Evolutionary conservation across 2,797 vertebrate species (phyloP).

Genomic region (Gymnocypris eckloni): DNA sequence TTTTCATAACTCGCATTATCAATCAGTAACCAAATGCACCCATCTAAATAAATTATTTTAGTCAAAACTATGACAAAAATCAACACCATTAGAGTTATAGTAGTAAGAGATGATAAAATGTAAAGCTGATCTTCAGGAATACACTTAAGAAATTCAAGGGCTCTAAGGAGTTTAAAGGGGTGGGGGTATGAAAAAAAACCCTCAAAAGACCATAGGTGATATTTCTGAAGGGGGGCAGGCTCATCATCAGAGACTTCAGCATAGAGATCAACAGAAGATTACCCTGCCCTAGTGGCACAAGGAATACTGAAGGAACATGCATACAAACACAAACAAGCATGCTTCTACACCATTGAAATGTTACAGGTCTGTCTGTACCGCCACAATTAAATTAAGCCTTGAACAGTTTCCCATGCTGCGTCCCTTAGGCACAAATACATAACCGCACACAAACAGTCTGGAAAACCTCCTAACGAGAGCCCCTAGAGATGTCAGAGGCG

Average conservation of each 20-base stretch:
- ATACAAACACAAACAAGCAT: slow-evolving; percentile 18
- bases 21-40: background rate
- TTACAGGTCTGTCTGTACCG: slow-evolving; percentile 58
- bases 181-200: slow-evolving; percentile 13
- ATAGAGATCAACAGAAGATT: slow-evolving; percentile 4
- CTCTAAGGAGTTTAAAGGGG: slow-evolving; percentile 2
- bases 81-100: background rate
- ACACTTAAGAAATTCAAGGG: background rate
- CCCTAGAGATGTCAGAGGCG: slow-evolving; percentile 61
- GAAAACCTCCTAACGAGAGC: slow-evolving; percentile 62
- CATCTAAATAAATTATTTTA: background rate
- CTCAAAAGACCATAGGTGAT: slow-evolving; percentile 5
- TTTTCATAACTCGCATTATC: background rate
- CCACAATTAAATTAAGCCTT: slow-evolving; percentile 60
- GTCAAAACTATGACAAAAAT: background rate
- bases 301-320: slow-evolving; percentile 15
- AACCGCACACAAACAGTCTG: slow-evolving; percentile 50
- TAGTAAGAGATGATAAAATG: background rate
- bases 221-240: slow-evolving; percentile 9
- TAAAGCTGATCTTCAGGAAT: background rate
- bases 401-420: slow-evolving; percentile 55
- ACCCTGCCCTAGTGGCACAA: slow-evolving; percentile 19
- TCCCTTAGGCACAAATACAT: slow-evolving; percentile 52
- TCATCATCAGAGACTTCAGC: slow-evolving; percentile 29
- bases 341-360: slow-evolving; percentile 38